Base-by-base conservation (phyloP, 2,113 vertebrate genomes). In the Urocitellus parryii region DNA sequence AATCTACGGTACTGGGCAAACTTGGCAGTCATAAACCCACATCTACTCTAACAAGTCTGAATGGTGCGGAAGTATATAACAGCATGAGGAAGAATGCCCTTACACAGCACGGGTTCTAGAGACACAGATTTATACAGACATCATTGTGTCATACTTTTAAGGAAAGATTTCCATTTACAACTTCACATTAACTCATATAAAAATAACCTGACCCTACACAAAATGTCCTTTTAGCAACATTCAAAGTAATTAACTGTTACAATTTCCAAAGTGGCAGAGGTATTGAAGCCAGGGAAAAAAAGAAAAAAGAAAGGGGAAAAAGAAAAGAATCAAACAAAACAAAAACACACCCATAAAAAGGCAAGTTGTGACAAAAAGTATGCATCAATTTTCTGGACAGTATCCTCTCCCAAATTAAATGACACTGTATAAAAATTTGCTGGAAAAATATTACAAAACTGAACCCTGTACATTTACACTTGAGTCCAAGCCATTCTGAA, bases 401-500 rank as follows among this genome's bases (percentile, higher is more conserved):
- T 97, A 98, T 98, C 98, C 98, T 99, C 98, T 98, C 98, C 98
- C 98, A 98, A 98, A 98, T 98, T 98, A 98, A 99, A 99, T 98
- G 98, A 99, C 98, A 99, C 98, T 98, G 98, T 99, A 99, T 98
- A 99, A 99, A 99, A 99, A 98, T 97, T 96, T 92, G 97, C 98
- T 98, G 98, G 98, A 97, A 98, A 99, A 98, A 97, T 85, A 96
- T 99, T 99, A 99, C 99, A 99, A 99, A 99, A 99, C 98, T 82
- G 99, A 98, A 97, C 99, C 98, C 98, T 99, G 99, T 96, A 99
- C 98, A 98, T 98, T 99, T 97, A 99, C 98, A 98, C 83, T 98
- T 80, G 99, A 99, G 99, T 99, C 99, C 99, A 99, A 99, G 98
- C 99, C 99, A 97, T 99, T 99, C 98, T 99, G 99, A 98, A 99